phyloP scores from a whole-genome alignment of 2,888 invertebrate species.

The Cactoblastis cactorum region DNA sequence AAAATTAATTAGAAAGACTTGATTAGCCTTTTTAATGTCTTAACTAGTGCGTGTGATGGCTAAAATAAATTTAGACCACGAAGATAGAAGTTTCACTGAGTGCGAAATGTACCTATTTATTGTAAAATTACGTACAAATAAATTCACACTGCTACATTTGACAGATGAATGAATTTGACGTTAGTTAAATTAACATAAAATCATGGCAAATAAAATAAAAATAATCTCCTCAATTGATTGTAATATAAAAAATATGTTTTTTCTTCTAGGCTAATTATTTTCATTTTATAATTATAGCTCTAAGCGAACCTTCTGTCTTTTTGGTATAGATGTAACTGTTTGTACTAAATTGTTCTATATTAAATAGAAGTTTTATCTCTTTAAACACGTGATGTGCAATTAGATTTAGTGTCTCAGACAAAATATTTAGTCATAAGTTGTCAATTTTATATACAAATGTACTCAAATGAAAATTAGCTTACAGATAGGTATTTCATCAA shows the following conservation, averaged over 20 bases:
- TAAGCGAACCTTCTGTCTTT: neutral
- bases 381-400: slow-evolving; percentile 30
- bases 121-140: no score
- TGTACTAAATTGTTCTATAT: slow-evolving; percentile 32
- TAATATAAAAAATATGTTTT: no score
- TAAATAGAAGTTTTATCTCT: slow-evolving; percentile 23
- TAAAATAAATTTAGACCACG: neutral
- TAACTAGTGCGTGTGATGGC: slow-evolving; percentile 38
- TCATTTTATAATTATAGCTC: neutral
- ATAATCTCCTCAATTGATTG: no score
- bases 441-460: neutral
- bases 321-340: slow-evolving; percentile 21
- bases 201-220: no score
- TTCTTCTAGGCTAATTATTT: no score
- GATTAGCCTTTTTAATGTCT: slow-evolving; percentile 18
- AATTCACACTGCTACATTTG: no score
- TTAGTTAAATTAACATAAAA: no score
- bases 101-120: no score
- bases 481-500: neutral
- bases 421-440: slow-evolving; percentile 10
- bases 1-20: neutral
- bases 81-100: neutral
- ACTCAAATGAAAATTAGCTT: neutral
- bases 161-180: no score
- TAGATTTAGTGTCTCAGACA: slow-evolving; percentile 23